Evolutionary conservation across 2,113 vertebrate genomes (phyloP), one percentile per base, ranked within the genome.

Genomic region (Sebastes fasciatus): DNA sequence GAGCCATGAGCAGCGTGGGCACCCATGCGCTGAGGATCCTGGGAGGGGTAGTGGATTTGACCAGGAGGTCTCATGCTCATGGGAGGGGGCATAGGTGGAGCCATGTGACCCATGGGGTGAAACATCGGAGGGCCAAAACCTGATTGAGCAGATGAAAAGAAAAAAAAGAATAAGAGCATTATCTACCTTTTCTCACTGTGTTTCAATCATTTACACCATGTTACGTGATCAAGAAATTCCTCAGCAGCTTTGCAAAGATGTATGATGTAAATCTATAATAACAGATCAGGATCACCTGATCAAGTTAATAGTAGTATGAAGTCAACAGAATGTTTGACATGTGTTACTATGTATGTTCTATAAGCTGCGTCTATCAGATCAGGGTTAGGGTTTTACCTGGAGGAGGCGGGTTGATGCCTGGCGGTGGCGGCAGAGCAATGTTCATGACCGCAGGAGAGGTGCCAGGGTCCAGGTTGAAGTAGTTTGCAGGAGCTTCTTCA

Each of bases 21-120:
- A 2, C 97, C 98, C 97, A 99, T 99, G 84, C 97, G 95, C 93
- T 98, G 97, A 80, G 98, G 97, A 88, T 99, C 98, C 94, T 99
- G 97, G 85, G 98, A 99, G 0, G 98, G 98, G 75, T 98, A 99
- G 89, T 99, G 98, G 89, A 99, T 98, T 91, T 97, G 97, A 77
- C 97, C 97, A 3, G 97, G 97, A 62, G 98, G 97, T 91, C 97
- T 96, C 96, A 99, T 96, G 91, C 97, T 96, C 86, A 97, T 97
- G 64, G 97, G 96, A 0, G 97, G 97, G 14, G 95, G 95, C 69
- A 95, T 94, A 3, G 94, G 95, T 5, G 97, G 96, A 49, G 96
- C 97, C 97, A 98, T 97, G 34, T 95, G 94, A 88, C 97, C 96
- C 96, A 98, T 96, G 13, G 89, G 90, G 83, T 95, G 95, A 80